phyloP scores from a whole-genome alignment of 1,140 invertebrate species.

The Ceratosolen solmsi region DNA sequence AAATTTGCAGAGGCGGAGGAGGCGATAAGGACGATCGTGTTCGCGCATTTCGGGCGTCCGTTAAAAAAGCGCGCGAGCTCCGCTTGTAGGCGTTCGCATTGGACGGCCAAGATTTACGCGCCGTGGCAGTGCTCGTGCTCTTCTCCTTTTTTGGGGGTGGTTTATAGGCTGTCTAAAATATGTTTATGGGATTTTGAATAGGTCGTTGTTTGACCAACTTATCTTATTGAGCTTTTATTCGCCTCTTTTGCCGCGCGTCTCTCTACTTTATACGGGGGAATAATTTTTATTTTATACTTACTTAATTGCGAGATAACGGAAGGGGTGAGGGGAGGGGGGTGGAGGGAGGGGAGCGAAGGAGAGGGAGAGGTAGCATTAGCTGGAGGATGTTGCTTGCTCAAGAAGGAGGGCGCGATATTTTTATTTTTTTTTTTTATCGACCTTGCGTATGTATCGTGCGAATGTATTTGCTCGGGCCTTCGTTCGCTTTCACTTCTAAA shows the following conservation, averaged over 20 bases:
- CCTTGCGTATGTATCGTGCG: no score
- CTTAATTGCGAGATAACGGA: not conserved
- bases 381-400: no score
- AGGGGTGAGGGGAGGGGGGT: not conserved
- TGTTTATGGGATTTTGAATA: constrained; percentile 36
- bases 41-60: constrained; percentile 23
- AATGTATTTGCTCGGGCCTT: no score
- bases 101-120: constrained; percentile 10
- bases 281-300: constrained; percentile 14
- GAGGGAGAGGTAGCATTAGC: no score
- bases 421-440: no score
- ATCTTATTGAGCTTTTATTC: constrained; percentile 10
- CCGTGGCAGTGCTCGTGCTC: not conserved
- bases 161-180: constrained; percentile 33
- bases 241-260: not conserved
- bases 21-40: constrained; percentile 42
- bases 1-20: constrained; percentile 8
- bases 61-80: not conserved
- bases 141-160: not conserved
- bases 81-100: not conserved
- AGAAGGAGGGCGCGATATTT: no score
- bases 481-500: no score
- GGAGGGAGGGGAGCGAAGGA: not conserved
- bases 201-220: constrained; percentile 2
- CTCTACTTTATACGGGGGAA: not conserved